Evolutionary conservation across 2,888 invertebrate genomes (phyloP).

Genomic region (Monochamus alternatus): DNA sequence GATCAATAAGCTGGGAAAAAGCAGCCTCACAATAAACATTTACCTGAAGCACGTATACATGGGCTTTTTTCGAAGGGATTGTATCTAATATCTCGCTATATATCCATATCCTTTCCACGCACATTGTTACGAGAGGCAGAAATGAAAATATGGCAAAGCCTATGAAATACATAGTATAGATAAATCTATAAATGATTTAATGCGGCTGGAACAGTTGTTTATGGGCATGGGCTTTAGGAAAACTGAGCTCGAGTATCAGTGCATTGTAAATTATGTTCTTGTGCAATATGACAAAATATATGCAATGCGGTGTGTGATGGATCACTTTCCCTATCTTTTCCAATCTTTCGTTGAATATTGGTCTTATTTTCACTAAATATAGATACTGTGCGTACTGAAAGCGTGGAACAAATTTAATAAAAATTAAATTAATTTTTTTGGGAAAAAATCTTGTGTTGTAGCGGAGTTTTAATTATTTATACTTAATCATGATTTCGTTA

Average conservation of each 20-base stretch:
- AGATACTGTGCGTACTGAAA: too few species aligned
- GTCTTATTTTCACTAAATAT: too few species aligned
- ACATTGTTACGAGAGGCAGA: conserved; percentile 51
- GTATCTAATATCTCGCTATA: conserved; percentile 46
- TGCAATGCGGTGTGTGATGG: conserved; percentile 13
- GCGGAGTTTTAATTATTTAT: too few species aligned
- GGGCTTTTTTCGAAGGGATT: conserved; percentile 28
- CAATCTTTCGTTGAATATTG: too few species aligned
- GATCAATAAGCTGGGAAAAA: conserved; percentile 37
- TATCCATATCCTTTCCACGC: conserved; percentile 47
- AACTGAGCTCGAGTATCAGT: conserved; percentile 45
- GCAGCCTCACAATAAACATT: conserved; percentile 40
- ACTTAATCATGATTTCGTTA: too few species aligned
- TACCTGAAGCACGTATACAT: conserved; percentile 34
- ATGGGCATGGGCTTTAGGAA: conserved; percentile 43
- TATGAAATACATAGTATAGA: conserved; percentile 52
- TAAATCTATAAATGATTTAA: conserved; percentile 56
- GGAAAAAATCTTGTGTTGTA: too few species aligned
- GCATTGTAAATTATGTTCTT: conserved; percentile 45
- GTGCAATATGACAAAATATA: conserved; percentile 47
- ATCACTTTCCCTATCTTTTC: not conserved
- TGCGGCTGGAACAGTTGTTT: conserved; percentile 49
- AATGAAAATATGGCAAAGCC: conserved; percentile 51
- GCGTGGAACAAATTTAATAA: too few species aligned
- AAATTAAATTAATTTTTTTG: too few species aligned